These are phyloP conservation scores for Caranx ignobilis DNA, from an alignment of 2,113 vertebrate genomes.

Conservation along the genomic window DNA sequence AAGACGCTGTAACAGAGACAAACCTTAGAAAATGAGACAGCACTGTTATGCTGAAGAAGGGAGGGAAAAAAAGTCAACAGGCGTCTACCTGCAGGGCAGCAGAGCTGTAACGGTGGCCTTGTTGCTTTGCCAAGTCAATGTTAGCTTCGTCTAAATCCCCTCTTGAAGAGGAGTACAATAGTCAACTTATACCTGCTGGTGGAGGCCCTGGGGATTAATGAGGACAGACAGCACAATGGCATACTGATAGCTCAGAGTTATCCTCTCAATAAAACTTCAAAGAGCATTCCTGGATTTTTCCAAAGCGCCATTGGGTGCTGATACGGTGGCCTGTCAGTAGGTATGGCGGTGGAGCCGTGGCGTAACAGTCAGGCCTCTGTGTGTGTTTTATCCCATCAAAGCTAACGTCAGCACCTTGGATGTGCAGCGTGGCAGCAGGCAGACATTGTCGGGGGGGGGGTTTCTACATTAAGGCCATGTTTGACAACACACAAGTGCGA, in stretches of 20 bases:
- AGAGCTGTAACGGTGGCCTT: conserved; percentile 51
- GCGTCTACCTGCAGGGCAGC: conserved; percentile 47
- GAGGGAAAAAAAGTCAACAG: conserved; percentile 40
- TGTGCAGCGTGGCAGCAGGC: conserved; percentile 43
- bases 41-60: neutral
- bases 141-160: conserved; percentile 65
- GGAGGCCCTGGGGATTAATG: conserved; percentile 57
- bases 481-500: conserved; percentile 61
- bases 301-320: conserved; percentile 57
- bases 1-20: conserved; percentile 23
- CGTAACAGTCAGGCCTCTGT: conserved; percentile 62
- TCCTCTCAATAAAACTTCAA: conserved; percentile 81
- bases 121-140: conserved; percentile 61
- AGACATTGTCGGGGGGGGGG: conserved; percentile 14
- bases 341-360: conserved; percentile 25
- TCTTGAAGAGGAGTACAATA: conserved; percentile 69
- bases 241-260: conserved; percentile 71
- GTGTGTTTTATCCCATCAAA: conserved; percentile 63
- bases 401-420: conserved; percentile 4
- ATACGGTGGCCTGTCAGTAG: conserved; percentile 54
- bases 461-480: conserved; percentile 28
- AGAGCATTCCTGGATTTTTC: conserved; percentile 75
- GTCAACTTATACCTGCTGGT: conserved; percentile 67
- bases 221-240: conserved; percentile 66
- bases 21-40: conserved; percentile 51